Base-by-base conservation (phyloP, 2,888 invertebrate species). In the Allacma fusca region DNA sequence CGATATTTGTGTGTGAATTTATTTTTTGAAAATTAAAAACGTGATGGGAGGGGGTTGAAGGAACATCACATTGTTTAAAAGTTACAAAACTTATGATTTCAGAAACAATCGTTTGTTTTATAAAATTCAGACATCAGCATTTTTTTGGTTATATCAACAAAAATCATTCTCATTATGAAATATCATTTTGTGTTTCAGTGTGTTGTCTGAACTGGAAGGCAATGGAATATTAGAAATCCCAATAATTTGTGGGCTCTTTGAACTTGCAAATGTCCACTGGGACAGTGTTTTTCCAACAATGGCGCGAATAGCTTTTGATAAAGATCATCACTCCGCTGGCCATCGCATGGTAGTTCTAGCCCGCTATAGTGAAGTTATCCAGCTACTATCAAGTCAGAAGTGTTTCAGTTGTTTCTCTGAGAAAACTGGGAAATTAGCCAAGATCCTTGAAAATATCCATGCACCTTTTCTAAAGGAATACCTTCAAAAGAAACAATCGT, bases 331-430 rank as follows among this genome's bases (percentile, higher is more conserved):
- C 50, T 76, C 81, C 0, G 29, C 79, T 12, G 83, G 83, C 7
- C 81, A 81, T 26, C 79, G 83, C 1, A 74, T 79, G 16, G 43
- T 76, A 24, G 77, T 80, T 26, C 50, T 82, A 9, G 24, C 70
- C 5, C 79, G 81, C 13, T 75, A 78, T 29, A 67, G 68, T 13
- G 78, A 82, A 74, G 71, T 83, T 50, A 79, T 77, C 34, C 77
- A 75, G 23, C 29, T 83, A n/a, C 69, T 82, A 9, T 82, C 83
- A 0, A 81, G 81, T 40, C 80, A 79, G 57, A 79, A 76, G n/a
- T 83, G 83, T 73, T 80, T 79, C 64, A 79, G 76, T 16, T 83
- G 83, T 50, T 82, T 75, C 50, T 16, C 29, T 1, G 64, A 65
- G 44, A 13, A 21, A 9, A 73, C 77, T 21, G 76, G 76, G 1